Percentiles rank a stretch among this genome's conserved stretches.
Conservation (phyloP, 2,888 invertebrate genomes). For the Malthinus flaveolus region DNA sequence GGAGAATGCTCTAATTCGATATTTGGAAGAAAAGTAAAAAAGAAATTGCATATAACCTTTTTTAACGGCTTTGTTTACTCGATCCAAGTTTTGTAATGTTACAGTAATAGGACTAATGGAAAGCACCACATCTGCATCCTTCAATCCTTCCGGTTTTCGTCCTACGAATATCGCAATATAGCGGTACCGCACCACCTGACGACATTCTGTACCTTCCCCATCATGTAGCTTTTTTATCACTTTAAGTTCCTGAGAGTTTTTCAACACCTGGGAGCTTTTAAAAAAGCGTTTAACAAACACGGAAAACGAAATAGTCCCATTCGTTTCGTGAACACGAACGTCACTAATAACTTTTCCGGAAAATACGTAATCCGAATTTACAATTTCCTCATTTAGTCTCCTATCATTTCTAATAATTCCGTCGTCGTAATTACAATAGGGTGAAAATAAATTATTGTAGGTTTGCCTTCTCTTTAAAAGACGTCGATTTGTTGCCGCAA, state of each 20-base stretch:
- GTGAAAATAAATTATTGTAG: slow-evolving; percentile 38
- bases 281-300: slow-evolving; percentile 51
- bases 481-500: slow-evolving; percentile 18
- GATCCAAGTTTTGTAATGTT: slow-evolving; percentile 53
- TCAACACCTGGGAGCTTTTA: slow-evolving; percentile 44
- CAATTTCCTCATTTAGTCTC: slow-evolving; percentile 42
- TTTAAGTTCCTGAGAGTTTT: slow-evolving; percentile 44
- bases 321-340: slow-evolving; percentile 37
- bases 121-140: slow-evolving; percentile 47
- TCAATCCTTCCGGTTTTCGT: slow-evolving; percentile 39
- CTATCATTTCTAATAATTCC: slow-evolving; percentile 46
- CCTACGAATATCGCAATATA: slow-evolving; percentile 53
- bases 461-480: slow-evolving; percentile 32
- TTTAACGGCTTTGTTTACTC: slow-evolving; percentile 50
- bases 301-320: slow-evolving; percentile 45
- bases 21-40: not conserved
- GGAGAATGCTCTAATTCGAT: not conserved
- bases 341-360: slow-evolving; percentile 52
- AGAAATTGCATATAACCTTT: slow-evolving; percentile 52
- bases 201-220: slow-evolving; percentile 51
- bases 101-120: slow-evolving; percentile 52
- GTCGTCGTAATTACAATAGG: slow-evolving; percentile 51
- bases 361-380: slow-evolving; percentile 47
- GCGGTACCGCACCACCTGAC: slow-evolving; percentile 49
- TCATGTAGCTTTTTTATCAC: slow-evolving; percentile 47